These are phyloP conservation scores for Altica lythri DNA, from an alignment of 2,888 invertebrate species.

Conservation along the genomic window DNA sequence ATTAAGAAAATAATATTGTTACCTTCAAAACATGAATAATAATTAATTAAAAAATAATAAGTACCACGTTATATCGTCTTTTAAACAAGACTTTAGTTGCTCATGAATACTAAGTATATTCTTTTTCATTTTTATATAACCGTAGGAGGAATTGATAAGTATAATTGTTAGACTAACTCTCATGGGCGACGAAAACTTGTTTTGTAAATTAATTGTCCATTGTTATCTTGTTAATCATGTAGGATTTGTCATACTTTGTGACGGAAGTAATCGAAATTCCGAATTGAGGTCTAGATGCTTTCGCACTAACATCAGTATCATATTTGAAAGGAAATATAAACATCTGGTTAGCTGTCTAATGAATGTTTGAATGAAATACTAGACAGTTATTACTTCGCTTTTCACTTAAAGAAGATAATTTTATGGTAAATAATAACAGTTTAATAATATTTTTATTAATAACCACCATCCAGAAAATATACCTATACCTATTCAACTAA, in stretches of 20 bases:
- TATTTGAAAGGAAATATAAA: no score
- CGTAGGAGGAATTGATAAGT: constrained; percentile 20
- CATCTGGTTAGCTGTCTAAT: no score
- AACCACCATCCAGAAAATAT: no score
- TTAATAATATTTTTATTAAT: no score
- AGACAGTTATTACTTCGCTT: no score
- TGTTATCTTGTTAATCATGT: constrained; percentile 18
- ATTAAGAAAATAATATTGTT: no score
- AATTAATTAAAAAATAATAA: constrained; percentile 10
- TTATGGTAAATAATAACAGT: no score
- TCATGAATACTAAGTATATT: constrained; percentile 11
- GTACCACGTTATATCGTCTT: constrained; percentile 6
- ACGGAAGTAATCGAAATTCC: constrained; percentile 15
- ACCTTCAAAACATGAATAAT: no score
- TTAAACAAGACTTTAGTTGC: constrained; percentile 2
- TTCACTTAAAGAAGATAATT: no score
- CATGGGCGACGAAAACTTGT: constrained; percentile 20
- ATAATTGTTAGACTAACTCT: constrained; percentile 13
- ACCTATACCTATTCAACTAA: no score
- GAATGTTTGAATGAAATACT: no score
- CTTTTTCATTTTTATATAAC: constrained; percentile 8
- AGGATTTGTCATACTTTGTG: constrained; percentile 14
- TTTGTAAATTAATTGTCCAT: constrained; percentile 18
- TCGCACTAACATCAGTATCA: no score
- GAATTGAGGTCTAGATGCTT: neutral